phyloP scores from a whole-genome alignment of 2,888 invertebrate species.

The Adelognathus sp. region DNA sequence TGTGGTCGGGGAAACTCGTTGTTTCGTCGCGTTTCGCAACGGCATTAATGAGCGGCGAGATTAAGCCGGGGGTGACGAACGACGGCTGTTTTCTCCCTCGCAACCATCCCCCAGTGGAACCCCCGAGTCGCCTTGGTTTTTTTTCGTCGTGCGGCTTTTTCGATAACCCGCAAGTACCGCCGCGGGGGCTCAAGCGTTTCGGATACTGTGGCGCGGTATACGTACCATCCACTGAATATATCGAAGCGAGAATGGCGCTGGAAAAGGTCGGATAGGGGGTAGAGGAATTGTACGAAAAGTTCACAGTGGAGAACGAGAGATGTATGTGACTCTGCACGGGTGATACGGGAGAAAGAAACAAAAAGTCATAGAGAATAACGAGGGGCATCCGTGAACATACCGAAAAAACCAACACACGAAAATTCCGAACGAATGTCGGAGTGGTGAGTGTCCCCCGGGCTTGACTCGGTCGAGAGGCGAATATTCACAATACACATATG shows the following conservation, averaged over 20 bases:
- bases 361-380: slow-evolving; percentile 40
- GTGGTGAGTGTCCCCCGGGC: slow-evolving; percentile 9
- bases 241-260: slow-evolving; percentile 30
- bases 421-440: slow-evolving; percentile 48
- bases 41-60: slow-evolving; percentile 78
- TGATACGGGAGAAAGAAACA: slow-evolving; percentile 38
- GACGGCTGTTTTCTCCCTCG: slow-evolving; percentile 56
- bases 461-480: slow-evolving; percentile 41
- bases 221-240: slow-evolving; percentile 18
- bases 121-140: slow-evolving; percentile 32
- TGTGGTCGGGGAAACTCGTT: slow-evolving; percentile 58
- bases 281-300: slow-evolving; percentile 54
- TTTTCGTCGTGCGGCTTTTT: slow-evolving; percentile 47
- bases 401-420: slow-evolving; percentile 41
- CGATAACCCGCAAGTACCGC: slow-evolving; percentile 53
- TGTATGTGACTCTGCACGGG: slow-evolving; percentile 1
- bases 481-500: slow-evolving; percentile 28
- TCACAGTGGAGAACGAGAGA: slow-evolving; percentile 27
- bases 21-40: slow-evolving; percentile 74
- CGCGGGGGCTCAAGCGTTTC: slow-evolving; percentile 14
- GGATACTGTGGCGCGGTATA: slow-evolving; percentile 11
- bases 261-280: slow-evolving; percentile 39
- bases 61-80: slow-evolving; percentile 72
- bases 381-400: slow-evolving; percentile 24
- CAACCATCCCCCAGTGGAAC: slow-evolving; percentile 28